A percentile compares a stretch with the other conserved stretches of the same genome.
Evolutionary conservation across 2,888 invertebrate species (phyloP).

Genomic region (Ernsta delagoae): DNA sequence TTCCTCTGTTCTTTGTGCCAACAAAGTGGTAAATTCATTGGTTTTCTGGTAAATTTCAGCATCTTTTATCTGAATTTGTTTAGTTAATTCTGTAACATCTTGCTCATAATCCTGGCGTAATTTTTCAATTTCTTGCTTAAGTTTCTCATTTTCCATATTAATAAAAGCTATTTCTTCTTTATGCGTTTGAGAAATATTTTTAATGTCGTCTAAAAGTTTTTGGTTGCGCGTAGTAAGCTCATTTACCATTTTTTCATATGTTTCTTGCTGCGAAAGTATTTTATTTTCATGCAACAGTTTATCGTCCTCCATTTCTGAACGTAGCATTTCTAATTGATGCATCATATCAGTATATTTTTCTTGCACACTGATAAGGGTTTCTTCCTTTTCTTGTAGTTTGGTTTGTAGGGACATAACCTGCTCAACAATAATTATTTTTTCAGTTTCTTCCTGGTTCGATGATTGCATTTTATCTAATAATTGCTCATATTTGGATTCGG

Average conservation of each 20-base stretch:
- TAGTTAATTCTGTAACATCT: slow-evolving; percentile 58
- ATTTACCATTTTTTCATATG: slow-evolving; percentile 70
- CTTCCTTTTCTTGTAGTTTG: slow-evolving; percentile 76
- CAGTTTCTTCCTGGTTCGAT: slow-evolving; percentile 77
- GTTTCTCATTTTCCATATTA: slow-evolving; percentile 50
- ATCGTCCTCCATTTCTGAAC: slow-evolving; percentile 79
- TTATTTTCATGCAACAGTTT: slow-evolving; percentile 74
- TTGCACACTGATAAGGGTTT: slow-evolving; percentile 68
- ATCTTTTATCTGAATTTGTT: slow-evolving; percentile 65
- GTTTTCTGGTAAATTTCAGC: slow-evolving; percentile 73
- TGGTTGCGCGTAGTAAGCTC: slow-evolving; percentile 58
- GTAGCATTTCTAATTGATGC: slow-evolving; percentile 69
- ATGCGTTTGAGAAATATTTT: slow-evolving; percentile 52
- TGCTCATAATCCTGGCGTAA: slow-evolving; percentile 51
- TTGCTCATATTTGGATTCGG: slow-evolving; percentile 78
- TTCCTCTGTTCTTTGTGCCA: slow-evolving; percentile 70
- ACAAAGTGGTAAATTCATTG: slow-evolving; percentile 62
- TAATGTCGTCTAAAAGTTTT: slow-evolving; percentile 51
- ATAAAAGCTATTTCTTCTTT: slow-evolving; percentile 19
- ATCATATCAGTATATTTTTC: slow-evolving; percentile 71
- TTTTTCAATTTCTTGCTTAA: slow-evolving; percentile 56
- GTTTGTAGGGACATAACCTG: slow-evolving; percentile 71
- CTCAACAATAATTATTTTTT: slow-evolving; percentile 65
- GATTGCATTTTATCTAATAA: slow-evolving; percentile 75
- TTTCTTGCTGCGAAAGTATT: slow-evolving; percentile 72